Base-by-base conservation (phyloP, 2,888 invertebrate species). In the Lithophane socia region DNA sequence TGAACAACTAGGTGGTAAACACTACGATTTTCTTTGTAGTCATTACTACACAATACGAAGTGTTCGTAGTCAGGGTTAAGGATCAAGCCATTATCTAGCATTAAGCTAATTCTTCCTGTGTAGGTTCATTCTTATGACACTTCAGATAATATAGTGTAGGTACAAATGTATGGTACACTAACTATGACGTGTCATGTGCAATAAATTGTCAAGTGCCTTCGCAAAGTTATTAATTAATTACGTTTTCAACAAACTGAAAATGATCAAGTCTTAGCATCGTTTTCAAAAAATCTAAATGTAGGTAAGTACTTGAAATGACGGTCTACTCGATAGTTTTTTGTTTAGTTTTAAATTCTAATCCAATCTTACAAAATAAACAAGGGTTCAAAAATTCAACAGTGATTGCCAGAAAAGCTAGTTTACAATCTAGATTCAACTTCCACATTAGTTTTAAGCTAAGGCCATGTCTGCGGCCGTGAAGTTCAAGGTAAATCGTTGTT, bases 401-500 rank as follows among this genome's bases (percentile, higher is more conserved):
- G 8, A 66, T 18, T 65, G 65, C 29, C 56, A 64, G 69, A 71
- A 80, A 66, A 42, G 42, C 5, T 60, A 47, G 60, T 79, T 83
- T 63, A 79, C 16, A 74, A 66, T 47, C 58, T 63, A 77, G 73
- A 69, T n/a, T 58, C 42, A 49, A 58, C n/a, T 77, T 73, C 70
- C 16, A 75, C n/a, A 44, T 74, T 58, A 75, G 52, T 66, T 71
- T 37, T 37, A 76, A 80, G 73, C 73, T 71, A 49, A 68, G 74
- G 47, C 56, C 68, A 69, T 18, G 69, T 56, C 61, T 56, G 44
- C 63, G 64, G 66, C 49, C 64, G 58, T 79, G 81, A 82, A 82
- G 87, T 86, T 87, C 87, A 87, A 87, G 87, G 87, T 75, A 71
- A 70, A 64, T 44, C 0, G 73, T 29, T 85, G 76, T 77, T 82